A percentile compares a stretch with the other conserved stretches of the same genome.
phyloP scores from a whole-genome alignment of 2,888 invertebrate species.

The Leucozona laternaria region DNA sequence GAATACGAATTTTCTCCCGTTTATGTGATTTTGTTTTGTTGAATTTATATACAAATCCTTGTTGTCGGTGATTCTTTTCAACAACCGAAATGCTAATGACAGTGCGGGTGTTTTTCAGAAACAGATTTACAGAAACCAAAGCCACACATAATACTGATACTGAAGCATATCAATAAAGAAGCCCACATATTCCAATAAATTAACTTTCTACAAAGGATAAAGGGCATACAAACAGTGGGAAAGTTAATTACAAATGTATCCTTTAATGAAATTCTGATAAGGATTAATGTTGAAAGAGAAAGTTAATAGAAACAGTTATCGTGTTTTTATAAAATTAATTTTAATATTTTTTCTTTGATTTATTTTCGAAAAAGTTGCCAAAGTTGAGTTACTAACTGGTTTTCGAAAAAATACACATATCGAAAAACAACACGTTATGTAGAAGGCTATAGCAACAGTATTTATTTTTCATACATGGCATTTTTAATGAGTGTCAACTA shows the following conservation, averaged over 20 bases:
- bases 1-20: not conserved
- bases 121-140: slow-evolving; percentile 17
- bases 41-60: slow-evolving; percentile 4
- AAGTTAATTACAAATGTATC: slow-evolving; percentile 37
- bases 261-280: slow-evolving; percentile 26
- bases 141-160: not conserved
- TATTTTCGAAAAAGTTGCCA: too few relatives aligned
- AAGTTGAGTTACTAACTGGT: too few relatives aligned
- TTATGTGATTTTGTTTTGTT: not conserved
- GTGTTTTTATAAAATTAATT: not conserved
- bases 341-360: not conserved
- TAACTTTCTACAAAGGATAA: slow-evolving; percentile 6
- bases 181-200: slow-evolving; percentile 8
- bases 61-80: not conserved
- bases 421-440: too few relatives aligned
- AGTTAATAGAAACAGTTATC: slow-evolving; percentile 1
- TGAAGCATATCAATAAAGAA: slow-evolving; percentile 9
- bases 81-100: not conserved
- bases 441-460: too few relatives aligned
- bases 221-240: slow-evolving; percentile 3
- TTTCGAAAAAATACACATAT: too few relatives aligned
- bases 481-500: too few relatives aligned
- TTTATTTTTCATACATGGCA: too few relatives aligned
- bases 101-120: not conserved
- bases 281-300: slow-evolving; percentile 23